These are phyloP conservation scores for Ectropis crepuscularia DNA, from an alignment of 2,888 invertebrate genomes.

Conservation along the genomic window DNA sequence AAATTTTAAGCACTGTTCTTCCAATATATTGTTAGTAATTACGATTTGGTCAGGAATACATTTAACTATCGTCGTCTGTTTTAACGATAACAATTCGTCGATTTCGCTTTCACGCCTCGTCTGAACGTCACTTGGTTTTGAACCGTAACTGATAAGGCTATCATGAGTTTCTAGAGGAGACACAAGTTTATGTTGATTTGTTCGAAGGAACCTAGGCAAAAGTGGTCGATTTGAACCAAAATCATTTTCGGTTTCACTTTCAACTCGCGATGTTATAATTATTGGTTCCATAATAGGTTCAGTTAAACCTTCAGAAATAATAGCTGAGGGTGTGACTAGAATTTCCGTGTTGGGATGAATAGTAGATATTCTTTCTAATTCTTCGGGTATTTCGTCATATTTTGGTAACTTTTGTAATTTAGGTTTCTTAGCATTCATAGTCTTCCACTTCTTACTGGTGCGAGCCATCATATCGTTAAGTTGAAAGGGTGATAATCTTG, in stretches of 20 bases:
- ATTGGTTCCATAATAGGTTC: neutral
- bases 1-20: conserved; percentile 60
- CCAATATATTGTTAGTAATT: conserved; percentile 46
- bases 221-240: conserved; percentile 31
- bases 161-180: conserved; percentile 54
- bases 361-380: conserved; percentile 41
- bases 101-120: conserved; percentile 28
- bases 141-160: conserved; percentile 43
- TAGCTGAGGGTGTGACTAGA: conserved; percentile 33
- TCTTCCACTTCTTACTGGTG: conserved; percentile 62
- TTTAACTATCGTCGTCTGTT: conserved; percentile 49
- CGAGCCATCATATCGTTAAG: conserved; percentile 61
- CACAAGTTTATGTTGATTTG: conserved; percentile 62
- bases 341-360: conserved; percentile 66
- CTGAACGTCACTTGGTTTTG: conserved; percentile 22
- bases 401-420: neutral
- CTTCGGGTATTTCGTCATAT: conserved; percentile 39
- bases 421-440: conserved; percentile 25
- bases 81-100: conserved; percentile 47
- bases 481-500: conserved; percentile 66
- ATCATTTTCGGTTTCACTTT: conserved; percentile 41
- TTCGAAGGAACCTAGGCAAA: conserved; percentile 54
- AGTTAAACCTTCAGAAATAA: conserved; percentile 1
- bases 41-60: conserved; percentile 55
- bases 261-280: conserved; percentile 19